Percentiles rank a stretch among this genome's conserved stretches.
These are phyloP conservation scores for Archocentrus centrarchus DNA, from an alignment of 2,113 vertebrate species.

Conservation along the genomic window DNA sequence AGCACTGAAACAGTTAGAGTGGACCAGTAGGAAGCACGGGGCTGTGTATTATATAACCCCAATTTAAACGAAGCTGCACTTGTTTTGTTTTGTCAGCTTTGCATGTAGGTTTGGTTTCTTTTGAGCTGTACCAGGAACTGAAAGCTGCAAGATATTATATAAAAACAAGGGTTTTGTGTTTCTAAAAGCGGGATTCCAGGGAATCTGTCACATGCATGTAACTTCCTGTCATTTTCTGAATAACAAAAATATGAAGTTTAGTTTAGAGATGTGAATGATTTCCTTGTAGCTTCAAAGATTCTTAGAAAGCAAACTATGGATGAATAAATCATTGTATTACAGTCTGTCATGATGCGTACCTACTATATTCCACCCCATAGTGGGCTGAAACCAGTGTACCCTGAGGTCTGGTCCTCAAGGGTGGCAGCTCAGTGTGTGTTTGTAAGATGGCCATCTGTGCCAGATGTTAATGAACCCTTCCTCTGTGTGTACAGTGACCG, in stretches of 20 bases:
- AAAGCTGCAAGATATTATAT: slow-evolving; percentile 2
- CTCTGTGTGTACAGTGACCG: slow-evolving; percentile 14
- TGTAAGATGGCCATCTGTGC: slow-evolving; percentile 59
- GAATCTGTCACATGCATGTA: neutral
- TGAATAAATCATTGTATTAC: neutral
- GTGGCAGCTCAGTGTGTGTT: slow-evolving; percentile 7
- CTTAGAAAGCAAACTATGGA: too few species aligned
- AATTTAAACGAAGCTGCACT: slow-evolving; percentile 6
- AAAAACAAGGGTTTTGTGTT: neutral
- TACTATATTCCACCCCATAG: neutral
- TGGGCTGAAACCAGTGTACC: slow-evolving; percentile 9
- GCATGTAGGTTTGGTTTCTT: slow-evolving; percentile 9
- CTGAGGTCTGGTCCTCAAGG: neutral
- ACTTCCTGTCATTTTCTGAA: neutral
- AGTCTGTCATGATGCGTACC: neutral
- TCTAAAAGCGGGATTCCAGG: neutral
- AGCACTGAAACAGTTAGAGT: neutral
- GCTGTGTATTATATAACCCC: neutral
- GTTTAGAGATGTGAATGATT: neutral
- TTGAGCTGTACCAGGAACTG: neutral
- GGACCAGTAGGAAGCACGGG: neutral
- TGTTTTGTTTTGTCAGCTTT: slow-evolving; percentile 1
- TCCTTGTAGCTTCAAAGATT: neutral
- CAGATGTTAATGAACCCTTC: slow-evolving; percentile 70
- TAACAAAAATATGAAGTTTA: neutral